A percentile compares a stretch with the other conserved stretches of the same genome.
phyloP scores from a whole-genome alignment of 2,113 vertebrate genomes.

The Colistium nudipinnis region DNA sequence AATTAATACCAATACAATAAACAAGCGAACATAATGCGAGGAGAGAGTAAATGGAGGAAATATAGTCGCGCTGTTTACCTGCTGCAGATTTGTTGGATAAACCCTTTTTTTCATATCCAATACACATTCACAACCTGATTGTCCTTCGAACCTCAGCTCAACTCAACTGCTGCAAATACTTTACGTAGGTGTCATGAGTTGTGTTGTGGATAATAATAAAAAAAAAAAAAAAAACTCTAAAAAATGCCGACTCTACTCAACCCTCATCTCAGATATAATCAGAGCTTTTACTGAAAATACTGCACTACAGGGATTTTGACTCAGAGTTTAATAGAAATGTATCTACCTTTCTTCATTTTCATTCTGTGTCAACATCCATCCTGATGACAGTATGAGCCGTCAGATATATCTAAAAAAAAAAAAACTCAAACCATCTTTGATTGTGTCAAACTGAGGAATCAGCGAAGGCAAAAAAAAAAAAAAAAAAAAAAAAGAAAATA shows the following conservation, averaged over 20 bases:
- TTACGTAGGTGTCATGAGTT: slow-evolving; percentile 21
- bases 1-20: neutral
- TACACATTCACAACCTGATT: too few relatives aligned
- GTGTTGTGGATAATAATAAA: slow-evolving; percentile 23
- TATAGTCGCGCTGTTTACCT: slow-evolving; percentile 11
- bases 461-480: slow-evolving; percentile 13
- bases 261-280: slow-evolving; percentile 57
- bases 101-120: neutral
- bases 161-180: slow-evolving; percentile 9
- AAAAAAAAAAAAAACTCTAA: slow-evolving; percentile 29
- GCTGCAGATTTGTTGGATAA: slow-evolving; percentile 3
- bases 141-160: too few relatives aligned
- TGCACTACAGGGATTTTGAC: slow-evolving; percentile 43
- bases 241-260: slow-evolving; percentile 37
- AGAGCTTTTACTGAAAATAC: slow-evolving; percentile 33
- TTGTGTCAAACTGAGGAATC: slow-evolving; percentile 54
- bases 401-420: slow-evolving; percentile 54
- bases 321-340: slow-evolving; percentile 36
- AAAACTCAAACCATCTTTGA: slow-evolving; percentile 44
- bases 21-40: neutral
- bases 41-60: neutral
- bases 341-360: slow-evolving; percentile 47
- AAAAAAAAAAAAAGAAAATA: too few relatives aligned
- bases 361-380: slow-evolving; percentile 49
- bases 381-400: slow-evolving; percentile 36